These are phyloP conservation scores for Limnephilus lunatus DNA, from an alignment of 2,888 invertebrate species.

Conservation along the genomic window DNA sequence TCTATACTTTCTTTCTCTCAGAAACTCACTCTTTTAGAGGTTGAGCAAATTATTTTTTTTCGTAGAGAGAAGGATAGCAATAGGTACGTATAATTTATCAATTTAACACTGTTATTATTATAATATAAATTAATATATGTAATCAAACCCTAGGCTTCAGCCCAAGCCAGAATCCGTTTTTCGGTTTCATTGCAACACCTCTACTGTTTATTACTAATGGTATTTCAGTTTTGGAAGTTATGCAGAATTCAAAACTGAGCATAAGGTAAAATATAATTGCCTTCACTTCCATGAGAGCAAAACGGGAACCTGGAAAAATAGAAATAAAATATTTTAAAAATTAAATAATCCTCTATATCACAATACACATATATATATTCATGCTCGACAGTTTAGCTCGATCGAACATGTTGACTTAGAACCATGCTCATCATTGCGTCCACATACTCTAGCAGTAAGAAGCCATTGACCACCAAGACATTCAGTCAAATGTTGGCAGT, in stretches of 20 bases:
- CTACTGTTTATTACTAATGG: constrained; percentile 26
- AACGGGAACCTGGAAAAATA: constrained; percentile 51
- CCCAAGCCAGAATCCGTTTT: constrained; percentile 55
- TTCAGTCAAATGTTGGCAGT: too few relatives aligned
- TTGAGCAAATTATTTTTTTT: not conserved
- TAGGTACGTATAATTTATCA: not conserved
- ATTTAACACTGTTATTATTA: not conserved
- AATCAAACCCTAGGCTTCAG: constrained; percentile 42
- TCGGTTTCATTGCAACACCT: constrained; percentile 17
- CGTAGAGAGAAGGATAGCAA: not conserved
- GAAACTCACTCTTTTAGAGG: not conserved
- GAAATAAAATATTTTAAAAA: not conserved
- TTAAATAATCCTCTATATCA: too few relatives aligned
- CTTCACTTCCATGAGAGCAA: constrained; percentile 59
- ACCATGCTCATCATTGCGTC: too few relatives aligned
- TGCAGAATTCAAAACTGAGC: constrained; percentile 48
- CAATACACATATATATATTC: too few relatives aligned
- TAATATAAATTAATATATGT: too few relatives aligned
- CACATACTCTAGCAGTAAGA: too few relatives aligned
- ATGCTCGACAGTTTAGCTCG: too few relatives aligned
- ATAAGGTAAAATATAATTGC: constrained; percentile 52
- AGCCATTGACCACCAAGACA: too few relatives aligned
- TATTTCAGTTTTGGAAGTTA: constrained; percentile 49
- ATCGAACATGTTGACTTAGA: too few relatives aligned
- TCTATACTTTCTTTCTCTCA: too few relatives aligned